A percentile compares a stretch with the other conserved stretches of the same genome.
Conservation (phyloP, 2,113 vertebrate genomes). For the Pseudopipra pipra region DNA sequence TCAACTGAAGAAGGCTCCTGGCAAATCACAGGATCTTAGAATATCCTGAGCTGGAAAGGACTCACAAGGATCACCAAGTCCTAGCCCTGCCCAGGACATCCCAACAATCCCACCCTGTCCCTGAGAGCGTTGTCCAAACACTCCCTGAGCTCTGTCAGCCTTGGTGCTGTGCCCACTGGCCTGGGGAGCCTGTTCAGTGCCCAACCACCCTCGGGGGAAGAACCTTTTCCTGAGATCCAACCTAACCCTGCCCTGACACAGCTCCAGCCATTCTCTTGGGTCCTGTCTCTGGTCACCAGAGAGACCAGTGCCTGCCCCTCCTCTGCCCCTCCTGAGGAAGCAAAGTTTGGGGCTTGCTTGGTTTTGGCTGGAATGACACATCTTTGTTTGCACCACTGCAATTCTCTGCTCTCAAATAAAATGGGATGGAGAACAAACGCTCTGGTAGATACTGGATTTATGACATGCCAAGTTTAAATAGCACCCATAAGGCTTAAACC, state of each 20-base stretch:
- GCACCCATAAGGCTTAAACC: conserved; percentile 62
- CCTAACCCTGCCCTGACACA: not conserved
- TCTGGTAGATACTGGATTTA: conserved; percentile 66
- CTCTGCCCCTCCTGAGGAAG: not conserved
- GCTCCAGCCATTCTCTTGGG: not conserved
- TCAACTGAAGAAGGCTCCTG: not conserved
- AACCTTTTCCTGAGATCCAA: rapidly evolving
- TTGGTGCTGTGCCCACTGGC: rapidly evolving
- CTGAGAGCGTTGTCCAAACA: rapidly evolving
- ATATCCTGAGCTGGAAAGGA: not conserved
- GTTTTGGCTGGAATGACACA: not conserved
- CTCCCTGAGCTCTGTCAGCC: not conserved
- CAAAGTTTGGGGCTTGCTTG: not conserved
- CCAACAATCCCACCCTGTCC: not conserved
- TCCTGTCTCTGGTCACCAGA: not conserved
- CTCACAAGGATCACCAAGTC: rapidly evolving
- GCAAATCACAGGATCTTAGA: not conserved
- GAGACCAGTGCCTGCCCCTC: not conserved
- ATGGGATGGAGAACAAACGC: conserved; percentile 18
- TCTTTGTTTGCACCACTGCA: not conserved
- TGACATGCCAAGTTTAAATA: conserved; percentile 73
- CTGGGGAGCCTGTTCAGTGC: not conserved
- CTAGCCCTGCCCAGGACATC: rapidly evolving
- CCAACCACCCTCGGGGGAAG: not conserved
- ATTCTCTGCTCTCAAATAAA: conserved; percentile 55